Base-by-base conservation (phyloP, 2,888 invertebrate genomes). In the Macroteleia sp. region DNA sequence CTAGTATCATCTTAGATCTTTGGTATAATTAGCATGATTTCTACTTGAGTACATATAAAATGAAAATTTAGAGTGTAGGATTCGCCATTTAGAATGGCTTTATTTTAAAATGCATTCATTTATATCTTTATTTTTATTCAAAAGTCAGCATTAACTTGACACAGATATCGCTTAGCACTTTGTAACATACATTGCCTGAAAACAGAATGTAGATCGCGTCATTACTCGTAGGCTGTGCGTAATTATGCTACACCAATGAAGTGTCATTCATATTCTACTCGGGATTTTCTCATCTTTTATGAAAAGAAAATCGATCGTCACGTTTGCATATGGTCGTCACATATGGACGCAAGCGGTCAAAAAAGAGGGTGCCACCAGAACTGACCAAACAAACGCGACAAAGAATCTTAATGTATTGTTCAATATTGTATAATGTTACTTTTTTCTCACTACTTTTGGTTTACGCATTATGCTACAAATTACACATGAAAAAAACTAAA, bases 311-410 rank as follows among this genome's bases (percentile, higher is more conserved):
- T 85, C 88, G 86, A 86, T 86, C 81, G 77, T 73, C 78, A 71
- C 77, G 83, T 88, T 88, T 88, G 87, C 87, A 87, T 88, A 88
- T 87, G 86, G 84, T 81, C 81, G 78, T 81, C 89, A 78, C 91
- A 91, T 91, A 91, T 91, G 91, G 90, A 89, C 89, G 12, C n/a
- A 86, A 87, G 88, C 86, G 90, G 89, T 86, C 87, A 89, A 88
- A 89, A 89, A 67, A 56, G 87, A 88, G 90, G 89, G 90, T 86
- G 86, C 79, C 48, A 64, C 70, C 82, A 79, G 81, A 88, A 88
- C 86, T 89, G 88, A 88, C 88, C 89, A 87, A 88, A 87, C 80
- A 86, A 80, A 70, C 74, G 57, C 41, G 64, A 74, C 76, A 78
- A 80, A 76, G 78, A 78, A 75, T 48, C 44, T 70, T 77, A 61